Conservation (phyloP, 2,888 invertebrate genomes). For the Agriotes lineatus region DNA sequence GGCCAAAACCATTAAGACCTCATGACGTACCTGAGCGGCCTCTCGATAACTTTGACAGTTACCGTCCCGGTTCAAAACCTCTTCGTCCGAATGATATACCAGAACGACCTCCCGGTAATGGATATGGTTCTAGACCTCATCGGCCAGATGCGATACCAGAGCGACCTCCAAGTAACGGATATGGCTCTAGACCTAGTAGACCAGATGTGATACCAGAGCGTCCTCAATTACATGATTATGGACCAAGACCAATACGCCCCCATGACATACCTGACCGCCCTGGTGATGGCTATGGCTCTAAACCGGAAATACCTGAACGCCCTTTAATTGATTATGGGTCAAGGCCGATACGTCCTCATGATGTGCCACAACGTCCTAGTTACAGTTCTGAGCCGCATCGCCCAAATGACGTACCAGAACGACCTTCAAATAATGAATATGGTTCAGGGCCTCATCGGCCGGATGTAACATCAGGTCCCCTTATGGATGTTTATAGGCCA, state of each 20-base stretch:
- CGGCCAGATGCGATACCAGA: constrained; percentile 40
- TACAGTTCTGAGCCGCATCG: neutral
- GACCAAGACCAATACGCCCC: neutral
- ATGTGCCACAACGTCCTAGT: no score
- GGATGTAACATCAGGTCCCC: no score
- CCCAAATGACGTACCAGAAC: neutral
- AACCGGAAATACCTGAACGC: constrained; percentile 6
- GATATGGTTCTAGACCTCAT: constrained; percentile 31
- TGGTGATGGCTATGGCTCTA: no score
- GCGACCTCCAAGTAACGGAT: neutral
- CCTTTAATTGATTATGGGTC: neutral
- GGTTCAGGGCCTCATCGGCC: constrained; percentile 1
- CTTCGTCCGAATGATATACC: constrained; percentile 21
- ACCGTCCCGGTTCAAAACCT: constrained; percentile 28
- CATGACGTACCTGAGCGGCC: constrained; percentile 11
- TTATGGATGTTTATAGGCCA: no score
- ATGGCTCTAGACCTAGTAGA: neutral
- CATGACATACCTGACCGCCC: no score
- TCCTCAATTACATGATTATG: neutral
- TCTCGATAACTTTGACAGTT: neutral
- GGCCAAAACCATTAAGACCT: constrained; percentile 6
- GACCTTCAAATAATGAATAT: constrained; percentile 1
- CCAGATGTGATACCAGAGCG: neutral
- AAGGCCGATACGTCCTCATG: no score
- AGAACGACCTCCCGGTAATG: constrained; percentile 32